Percentiles rank a stretch among this genome's conserved stretches.
Evolutionary conservation across 1,140 invertebrate species (phyloP).

Genomic region (Lutraria rhynchaena): DNA sequence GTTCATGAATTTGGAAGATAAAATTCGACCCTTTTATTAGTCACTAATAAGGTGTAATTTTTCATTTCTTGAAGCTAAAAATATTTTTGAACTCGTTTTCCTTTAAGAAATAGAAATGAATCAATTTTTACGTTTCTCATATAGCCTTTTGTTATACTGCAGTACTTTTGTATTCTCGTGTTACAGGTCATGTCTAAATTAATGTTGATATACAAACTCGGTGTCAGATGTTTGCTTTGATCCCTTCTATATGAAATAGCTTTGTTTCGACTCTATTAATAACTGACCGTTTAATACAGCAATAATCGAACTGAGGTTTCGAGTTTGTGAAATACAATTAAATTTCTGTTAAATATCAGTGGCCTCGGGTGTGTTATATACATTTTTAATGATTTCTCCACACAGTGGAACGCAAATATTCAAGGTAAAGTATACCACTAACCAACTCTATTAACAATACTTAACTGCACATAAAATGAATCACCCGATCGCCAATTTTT

Average conservation of each 20-base stretch:
- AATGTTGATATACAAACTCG: conserved; percentile 36
- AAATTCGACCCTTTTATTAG: no score
- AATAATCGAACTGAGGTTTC: conserved; percentile 30
- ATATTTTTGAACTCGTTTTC: no score
- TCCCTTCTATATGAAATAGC: conserved; percentile 26
- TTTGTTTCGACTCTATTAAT: conserved; percentile 23
- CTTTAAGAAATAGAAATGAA: no score
- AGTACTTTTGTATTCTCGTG: no score
- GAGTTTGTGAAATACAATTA: conserved; percentile 12
- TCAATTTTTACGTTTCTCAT: no score
- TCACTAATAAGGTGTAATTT: no score
- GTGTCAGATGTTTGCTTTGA: conserved; percentile 53
- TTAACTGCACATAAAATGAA: no score
- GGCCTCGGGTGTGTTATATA: conserved; percentile 4
- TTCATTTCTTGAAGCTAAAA: no score
- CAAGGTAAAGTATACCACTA: no score
- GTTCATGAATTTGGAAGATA: no score
- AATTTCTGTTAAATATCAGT: not conserved
- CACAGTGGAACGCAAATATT: not conserved
- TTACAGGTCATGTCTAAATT: conserved; percentile 6
- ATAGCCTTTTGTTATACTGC: no score
- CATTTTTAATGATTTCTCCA: conserved; percentile 1
- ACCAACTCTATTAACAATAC: no score
- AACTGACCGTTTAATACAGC: conserved; percentile 42
- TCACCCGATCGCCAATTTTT: not conserved